A percentile compares a stretch with the other conserved stretches of the same genome.
phyloP scores from a whole-genome alignment of 53 echinoderm and acorn worm species.

The Crossaster papposus region DNA sequence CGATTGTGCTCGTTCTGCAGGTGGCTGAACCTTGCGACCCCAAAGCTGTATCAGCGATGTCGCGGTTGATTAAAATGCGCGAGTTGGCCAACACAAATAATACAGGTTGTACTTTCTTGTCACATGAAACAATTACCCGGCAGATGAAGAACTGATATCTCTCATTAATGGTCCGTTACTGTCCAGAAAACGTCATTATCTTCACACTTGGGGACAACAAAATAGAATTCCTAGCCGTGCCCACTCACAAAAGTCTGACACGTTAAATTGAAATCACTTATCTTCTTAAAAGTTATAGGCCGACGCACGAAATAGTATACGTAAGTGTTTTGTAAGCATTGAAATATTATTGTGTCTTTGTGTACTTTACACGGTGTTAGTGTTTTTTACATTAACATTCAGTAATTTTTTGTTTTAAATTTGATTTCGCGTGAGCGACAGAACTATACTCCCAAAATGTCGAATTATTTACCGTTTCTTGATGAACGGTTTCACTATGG shows the following conservation, averaged over 20 bases:
- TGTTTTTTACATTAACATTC: neutral
- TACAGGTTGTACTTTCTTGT: constrained; percentile 56
- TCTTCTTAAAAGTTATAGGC: neutral
- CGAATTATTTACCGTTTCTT: neutral
- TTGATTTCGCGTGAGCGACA: neutral
- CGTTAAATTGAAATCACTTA: neutral
- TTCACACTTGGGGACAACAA: neutral
- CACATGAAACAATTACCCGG: constrained; percentile 38
- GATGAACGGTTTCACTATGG: constrained; percentile 17
- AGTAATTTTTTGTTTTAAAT: neutral
- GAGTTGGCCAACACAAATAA: neutral
- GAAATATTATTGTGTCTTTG: neutral
- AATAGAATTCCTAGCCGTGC: neutral
- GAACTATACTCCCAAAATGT: neutral
- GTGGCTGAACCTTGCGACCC: constrained; percentile 49
- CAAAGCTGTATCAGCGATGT: constrained; percentile 47
- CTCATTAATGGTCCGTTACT: neutral
- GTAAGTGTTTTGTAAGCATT: neutral
- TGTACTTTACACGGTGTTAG: constrained; percentile 26
- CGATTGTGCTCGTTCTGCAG: constrained; percentile 40
- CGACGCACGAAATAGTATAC: neutral
- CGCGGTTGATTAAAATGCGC: constrained; percentile 26
- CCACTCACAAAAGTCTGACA: neutral
- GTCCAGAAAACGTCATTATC: constrained; percentile 14
- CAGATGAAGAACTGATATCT: constrained; percentile 12